These are phyloP conservation scores for Malachius bipustulatus DNA, from an alignment of 2,888 invertebrate species.

Conservation along the genomic window DNA sequence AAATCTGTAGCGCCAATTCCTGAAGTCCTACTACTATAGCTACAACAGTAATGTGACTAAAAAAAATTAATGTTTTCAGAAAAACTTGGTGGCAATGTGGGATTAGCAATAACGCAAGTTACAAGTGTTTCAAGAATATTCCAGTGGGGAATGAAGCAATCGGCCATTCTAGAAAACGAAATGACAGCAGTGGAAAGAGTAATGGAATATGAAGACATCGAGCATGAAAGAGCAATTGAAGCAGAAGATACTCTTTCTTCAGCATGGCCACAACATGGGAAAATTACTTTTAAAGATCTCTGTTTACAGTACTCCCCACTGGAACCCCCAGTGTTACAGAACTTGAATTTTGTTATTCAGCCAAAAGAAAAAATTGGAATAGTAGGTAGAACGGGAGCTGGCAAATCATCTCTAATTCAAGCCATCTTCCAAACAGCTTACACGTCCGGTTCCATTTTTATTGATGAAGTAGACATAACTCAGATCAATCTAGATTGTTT, in stretches of 20 bases:
- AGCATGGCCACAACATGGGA: constrained; percentile 48
- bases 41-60: constrained; percentile 16
- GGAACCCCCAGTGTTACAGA: constrained; percentile 54
- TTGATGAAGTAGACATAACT: too few species aligned
- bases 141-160: constrained; percentile 68
- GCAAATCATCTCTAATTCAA: too few species aligned
- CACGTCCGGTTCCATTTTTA: too few species aligned
- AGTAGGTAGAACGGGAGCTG: too few species aligned
- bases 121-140: constrained; percentile 67
- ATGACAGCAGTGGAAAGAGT: constrained; percentile 75
- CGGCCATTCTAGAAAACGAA: constrained; percentile 61
- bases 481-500: too few species aligned
- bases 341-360: constrained; percentile 48
- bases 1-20: too few species aligned
- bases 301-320: constrained; percentile 50
- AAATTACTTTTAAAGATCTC: constrained; percentile 47
- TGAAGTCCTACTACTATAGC: too few species aligned
- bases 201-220: constrained; percentile 61
- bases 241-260: not conserved
- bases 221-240: constrained; percentile 37
- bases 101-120: constrained; percentile 26
- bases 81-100: constrained; percentile 26
- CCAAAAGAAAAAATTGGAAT: constrained; percentile 53
- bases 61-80: too few species aligned
- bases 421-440: too few species aligned